A percentile compares a stretch with the other conserved stretches of the same genome.
Conservation (phyloP, 2,888 invertebrate species). For the Neria commutata region DNA sequence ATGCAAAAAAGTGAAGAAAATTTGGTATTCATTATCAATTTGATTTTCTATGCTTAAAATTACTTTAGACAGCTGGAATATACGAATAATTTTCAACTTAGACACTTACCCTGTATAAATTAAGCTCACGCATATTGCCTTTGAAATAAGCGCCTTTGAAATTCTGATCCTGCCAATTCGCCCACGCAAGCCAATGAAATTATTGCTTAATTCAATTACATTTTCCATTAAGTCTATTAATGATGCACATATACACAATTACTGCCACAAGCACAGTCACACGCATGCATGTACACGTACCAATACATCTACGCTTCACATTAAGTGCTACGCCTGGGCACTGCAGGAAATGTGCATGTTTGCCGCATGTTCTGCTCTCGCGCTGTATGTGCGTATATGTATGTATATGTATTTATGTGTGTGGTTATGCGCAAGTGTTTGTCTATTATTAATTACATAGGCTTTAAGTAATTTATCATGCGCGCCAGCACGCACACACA, state of each 20-base stretch:
- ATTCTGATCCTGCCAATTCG: constrained; percentile 2
- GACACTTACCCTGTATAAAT: no score
- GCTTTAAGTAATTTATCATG: constrained; percentile 50
- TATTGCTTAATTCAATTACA: constrained; percentile 53
- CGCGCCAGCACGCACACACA: constrained; percentile 4
- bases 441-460: constrained; percentile 55
- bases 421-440: constrained; percentile 49
- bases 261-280: constrained; percentile 32
- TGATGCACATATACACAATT: constrained; percentile 36
- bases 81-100: no score
- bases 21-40: no score
- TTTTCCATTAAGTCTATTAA: constrained; percentile 56
- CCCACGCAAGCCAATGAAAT: constrained; percentile 41
- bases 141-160: no score
- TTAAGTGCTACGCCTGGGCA: no score
- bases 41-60: no score
- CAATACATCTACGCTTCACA: no score
- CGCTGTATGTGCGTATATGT: constrained; percentile 29
- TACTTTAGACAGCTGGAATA: no score
- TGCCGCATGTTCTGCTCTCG: constrained; percentile 2
- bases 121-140: no score
- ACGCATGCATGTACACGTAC: constrained; percentile 20
- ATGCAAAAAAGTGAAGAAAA: no score
- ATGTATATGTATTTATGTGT: constrained; percentile 38
- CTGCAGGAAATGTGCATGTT: not conserved